Conservation (phyloP, 1,140 invertebrate species). For the Marisa cornuarietis region DNA sequence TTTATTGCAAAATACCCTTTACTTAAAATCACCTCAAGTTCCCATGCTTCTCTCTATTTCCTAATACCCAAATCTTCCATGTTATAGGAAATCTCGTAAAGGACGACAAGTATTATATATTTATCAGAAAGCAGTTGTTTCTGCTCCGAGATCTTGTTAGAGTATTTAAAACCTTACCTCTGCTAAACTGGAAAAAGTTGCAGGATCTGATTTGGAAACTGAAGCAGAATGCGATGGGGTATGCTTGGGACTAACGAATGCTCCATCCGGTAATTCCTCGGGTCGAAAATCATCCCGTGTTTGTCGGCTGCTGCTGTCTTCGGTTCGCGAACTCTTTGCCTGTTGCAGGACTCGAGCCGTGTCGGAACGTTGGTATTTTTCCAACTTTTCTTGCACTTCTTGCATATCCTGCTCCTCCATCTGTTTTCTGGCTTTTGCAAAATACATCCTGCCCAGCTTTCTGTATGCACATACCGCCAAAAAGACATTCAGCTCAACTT, state of each 20-base stretch:
- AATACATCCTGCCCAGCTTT: constrained; percentile 42
- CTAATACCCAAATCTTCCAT: too few relatives aligned
- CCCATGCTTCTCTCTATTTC: neutral
- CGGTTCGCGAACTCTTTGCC: constrained; percentile 24
- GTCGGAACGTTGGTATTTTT: constrained; percentile 32
- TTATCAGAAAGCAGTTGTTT: too few relatives aligned
- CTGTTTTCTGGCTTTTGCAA: constrained; percentile 48
- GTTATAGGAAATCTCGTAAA: too few relatives aligned
- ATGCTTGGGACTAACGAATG: constrained; percentile 45
- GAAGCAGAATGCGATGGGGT: constrained; percentile 29
- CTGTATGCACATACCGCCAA: neutral
- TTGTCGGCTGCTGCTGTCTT: constrained; percentile 20
- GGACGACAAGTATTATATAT: too few relatives aligned
- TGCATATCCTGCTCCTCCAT: constrained; percentile 42
- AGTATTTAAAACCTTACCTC: constrained; percentile 30
- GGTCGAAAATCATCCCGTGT: constrained; percentile 32
- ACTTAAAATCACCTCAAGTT: neutral
- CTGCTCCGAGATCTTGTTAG: neutral
- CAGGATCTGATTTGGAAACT: constrained; percentile 22
- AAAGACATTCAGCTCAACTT: neutral
- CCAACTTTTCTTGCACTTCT: constrained; percentile 35
- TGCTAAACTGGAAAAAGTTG: constrained; percentile 35
- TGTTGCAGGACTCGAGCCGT: constrained; percentile 31
- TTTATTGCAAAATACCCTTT: neutral
- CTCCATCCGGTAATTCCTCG: constrained; percentile 53